Evolutionary conservation across 2,888 invertebrate species (phyloP), one percentile per base, ranked within the genome.

Genomic region (Neoscelio sp.): DNA sequence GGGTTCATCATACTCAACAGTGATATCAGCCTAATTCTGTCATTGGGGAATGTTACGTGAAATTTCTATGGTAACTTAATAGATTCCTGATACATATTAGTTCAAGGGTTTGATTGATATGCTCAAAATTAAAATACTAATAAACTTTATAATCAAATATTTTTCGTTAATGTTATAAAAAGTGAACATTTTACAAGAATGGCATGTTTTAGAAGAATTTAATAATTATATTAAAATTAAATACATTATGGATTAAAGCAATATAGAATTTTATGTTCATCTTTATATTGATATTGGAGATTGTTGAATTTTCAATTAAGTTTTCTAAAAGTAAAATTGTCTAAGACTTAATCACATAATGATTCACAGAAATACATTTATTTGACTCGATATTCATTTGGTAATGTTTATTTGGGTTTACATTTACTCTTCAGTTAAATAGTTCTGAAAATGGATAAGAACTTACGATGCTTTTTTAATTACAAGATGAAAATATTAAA

Each of bases 21-120:
- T 17, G 17, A 30, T 50, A 17, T 50, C 50, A 50, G 50, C 12
- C 48, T 48, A 48, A 48, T 48, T 48, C 13, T 4, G 48, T 48
- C 48, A 10, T 12, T 44, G 13, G 40, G 44, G 42, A 60, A 44
- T 60, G 44, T 42, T 44, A 50, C 50, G 44, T 30, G 40, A 33
- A 60, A 60, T 46, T 60, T 60, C 20, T 46, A 30, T 60, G 30
- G 46, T 60, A 33, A 30, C 33, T 44, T 60, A 13, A 62, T 62
- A 23, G 62, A 62, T 35, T 62, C 18, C 48, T 62, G 17, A 35
- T 48, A 35, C 46, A 48, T 48, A 62, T 62, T 62, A 48, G 62
- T 35, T 62, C 46, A 42, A 62, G 48, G 17, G 26, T n/a, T 35
- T 35, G 23, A 62, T 35, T 33, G 44, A 56, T 56, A 40, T 26